phyloP scores from a whole-genome alignment of 2,888 invertebrate genomes.

The Opisthograptis luteolata region DNA sequence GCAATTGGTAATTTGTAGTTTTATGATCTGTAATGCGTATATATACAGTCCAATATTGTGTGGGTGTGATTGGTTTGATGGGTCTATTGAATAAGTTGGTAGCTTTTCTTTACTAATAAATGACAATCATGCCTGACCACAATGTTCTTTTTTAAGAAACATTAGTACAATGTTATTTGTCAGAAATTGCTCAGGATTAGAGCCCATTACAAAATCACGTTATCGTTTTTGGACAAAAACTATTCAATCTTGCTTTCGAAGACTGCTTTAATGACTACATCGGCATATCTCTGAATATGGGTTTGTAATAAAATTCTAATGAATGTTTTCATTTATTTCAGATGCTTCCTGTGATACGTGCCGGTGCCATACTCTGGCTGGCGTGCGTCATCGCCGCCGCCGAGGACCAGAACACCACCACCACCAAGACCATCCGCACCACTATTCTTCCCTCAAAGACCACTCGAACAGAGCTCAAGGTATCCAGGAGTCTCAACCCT shows the following conservation, averaged over 20 bases:
- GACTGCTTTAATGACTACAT: no score
- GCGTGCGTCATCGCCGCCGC: constrained; percentile 53
- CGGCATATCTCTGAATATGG: no score
- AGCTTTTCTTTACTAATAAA: neutral
- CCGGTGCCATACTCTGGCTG: constrained; percentile 69
- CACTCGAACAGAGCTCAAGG: constrained; percentile 90
- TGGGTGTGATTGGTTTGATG: neutral
- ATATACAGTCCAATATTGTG: neutral
- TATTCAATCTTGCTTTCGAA: no score
- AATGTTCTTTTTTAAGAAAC: no score
- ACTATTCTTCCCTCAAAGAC: constrained; percentile 84
- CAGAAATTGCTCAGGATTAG: no score
- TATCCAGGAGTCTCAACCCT: constrained; percentile 90
- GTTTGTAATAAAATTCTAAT: neutral
- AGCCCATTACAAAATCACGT: no score
- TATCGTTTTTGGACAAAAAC: no score
- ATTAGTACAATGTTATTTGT: no score
- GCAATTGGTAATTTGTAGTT: constrained; percentile 16
- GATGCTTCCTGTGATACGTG: constrained; percentile 79
- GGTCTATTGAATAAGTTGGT: neutral
- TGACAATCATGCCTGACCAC: no score
- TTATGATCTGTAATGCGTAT: constrained; percentile 9
- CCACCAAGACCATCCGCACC: constrained; percentile 72
- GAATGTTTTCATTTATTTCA: constrained; percentile 53
- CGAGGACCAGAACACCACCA: constrained; percentile 69